Percentiles rank a stretch among this genome's conserved stretches.
Evolutionary conservation across 2,113 vertebrate genomes (phyloP).

Genomic region (Pholis gunnellus): DNA sequence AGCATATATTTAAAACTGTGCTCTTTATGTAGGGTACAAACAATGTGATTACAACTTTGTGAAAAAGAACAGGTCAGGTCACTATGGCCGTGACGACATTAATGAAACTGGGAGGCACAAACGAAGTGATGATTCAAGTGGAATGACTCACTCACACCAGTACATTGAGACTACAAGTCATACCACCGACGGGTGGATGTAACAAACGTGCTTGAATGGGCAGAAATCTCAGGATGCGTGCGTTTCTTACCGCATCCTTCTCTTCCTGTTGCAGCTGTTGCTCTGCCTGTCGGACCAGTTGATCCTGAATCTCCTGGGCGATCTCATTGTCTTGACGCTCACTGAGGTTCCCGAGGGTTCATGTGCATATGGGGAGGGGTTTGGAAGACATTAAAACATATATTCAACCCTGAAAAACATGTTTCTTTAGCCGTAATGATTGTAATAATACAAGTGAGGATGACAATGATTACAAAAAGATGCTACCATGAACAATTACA

Average conservation of each 20-base stretch:
- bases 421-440: not conserved
- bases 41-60: not conserved
- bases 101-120: not conserved
- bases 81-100: not conserved
- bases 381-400: constrained; percentile 4
- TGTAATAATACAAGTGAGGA: not conserved
- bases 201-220: not conserved
- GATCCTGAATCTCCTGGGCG: constrained; percentile 95
- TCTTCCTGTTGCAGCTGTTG: constrained; percentile 91
- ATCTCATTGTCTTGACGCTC: constrained; percentile 93
- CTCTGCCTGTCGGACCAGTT: constrained; percentile 92
- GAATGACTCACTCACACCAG: not conserved
- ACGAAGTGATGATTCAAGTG: constrained; percentile 1
- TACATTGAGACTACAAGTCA: not conserved
- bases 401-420: not conserved
- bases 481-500: not conserved
- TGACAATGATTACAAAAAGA: not conserved
- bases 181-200: not conserved
- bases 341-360: constrained; percentile 73
- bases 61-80: not conserved
- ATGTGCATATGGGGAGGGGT: not conserved
- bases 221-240: not conserved
- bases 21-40: not conserved
- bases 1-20: not conserved
- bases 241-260: constrained; percentile 90